Evolutionary conservation across 2,113 vertebrate species (phyloP), one percentile per base, ranked within the genome.

Genomic region (crab-eating macaque (Macaca fascicularis)): DNA sequence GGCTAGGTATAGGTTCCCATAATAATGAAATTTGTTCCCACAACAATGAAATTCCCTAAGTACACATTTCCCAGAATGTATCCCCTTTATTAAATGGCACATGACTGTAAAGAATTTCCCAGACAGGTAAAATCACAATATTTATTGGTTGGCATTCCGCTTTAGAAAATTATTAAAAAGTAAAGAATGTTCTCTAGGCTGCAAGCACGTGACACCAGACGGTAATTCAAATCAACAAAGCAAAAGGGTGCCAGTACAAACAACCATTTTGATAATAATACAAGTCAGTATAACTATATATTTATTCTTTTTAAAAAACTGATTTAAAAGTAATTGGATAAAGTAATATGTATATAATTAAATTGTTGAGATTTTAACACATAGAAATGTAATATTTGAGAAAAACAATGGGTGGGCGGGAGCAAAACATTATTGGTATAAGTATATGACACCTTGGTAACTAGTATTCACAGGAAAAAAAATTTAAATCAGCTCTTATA

Each of bases 331-430:
- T 78, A 81, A 20, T 84, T 93, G 30, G 27, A 72, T 84, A 72
- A 95, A 80, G 95, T 43, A 91, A 72, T 97, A 81, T 85, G 2
- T 85, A 45, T 45, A 72, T 93, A 45, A 90, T 88, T 94, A 75
- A 84, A 90, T 55, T 74, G 3, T 70, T 92, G 75, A 95, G 27
- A 3, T 90, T 88, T 61, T 89, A 93, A 70, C 20, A 75, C 69
- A 70, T 57, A 92, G 38, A 75, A 87, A 48, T 91, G 43, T 25
- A 96, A 52, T 40, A 75, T 89, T 74, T 95, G 85, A 92, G 13
- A 91, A 93, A 95, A 97, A 78, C 7, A 78, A 25, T 23, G 79
- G 1, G 40, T 79, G 10, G 32, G 12, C 74, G 12, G 27, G 38
- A 96, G 67, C 20, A 87, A 79, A 86, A 32, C 14, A 52, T 94